These are phyloP conservation scores for Nothoprocta pentlandii DNA, from an alignment of 2,113 vertebrate genomes.

Conservation along the genomic window DNA sequence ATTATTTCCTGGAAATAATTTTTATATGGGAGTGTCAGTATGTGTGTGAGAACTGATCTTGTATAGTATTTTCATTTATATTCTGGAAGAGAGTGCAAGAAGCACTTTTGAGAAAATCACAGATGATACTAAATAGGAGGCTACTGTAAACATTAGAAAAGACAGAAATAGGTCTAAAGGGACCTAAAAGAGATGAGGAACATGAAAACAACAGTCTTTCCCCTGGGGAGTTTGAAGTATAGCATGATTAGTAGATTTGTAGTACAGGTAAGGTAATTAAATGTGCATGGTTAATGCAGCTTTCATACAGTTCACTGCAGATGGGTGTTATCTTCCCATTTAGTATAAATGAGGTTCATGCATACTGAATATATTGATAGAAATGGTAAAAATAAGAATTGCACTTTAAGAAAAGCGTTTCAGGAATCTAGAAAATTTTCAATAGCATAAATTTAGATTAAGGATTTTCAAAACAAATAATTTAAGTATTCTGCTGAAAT, in stretches of 20 bases:
- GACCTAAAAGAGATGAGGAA: slow-evolving; percentile 13
- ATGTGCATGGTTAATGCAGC: not conserved
- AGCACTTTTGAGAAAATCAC: not conserved
- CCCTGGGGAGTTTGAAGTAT: slow-evolving; percentile 2
- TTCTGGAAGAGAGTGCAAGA: not conserved
- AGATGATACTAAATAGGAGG: not conserved
- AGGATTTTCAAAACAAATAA: not conserved
- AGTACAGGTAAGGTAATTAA: slow-evolving; percentile 30
- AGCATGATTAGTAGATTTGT: not conserved
- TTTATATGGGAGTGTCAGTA: not conserved
- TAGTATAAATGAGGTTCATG: not conserved
- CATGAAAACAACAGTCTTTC: not conserved
- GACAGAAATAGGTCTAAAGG: slow-evolving; percentile 9
- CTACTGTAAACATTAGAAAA: not conserved
- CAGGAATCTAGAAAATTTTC: not conserved
- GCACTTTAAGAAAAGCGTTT: not conserved
- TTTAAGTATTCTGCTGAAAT: not conserved
- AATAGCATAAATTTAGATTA: not conserved
- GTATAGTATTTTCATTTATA: not conserved
- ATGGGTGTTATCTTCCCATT: not conserved
- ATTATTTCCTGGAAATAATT: not conserved
- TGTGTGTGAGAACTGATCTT: not conserved
- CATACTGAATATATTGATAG: not conserved
- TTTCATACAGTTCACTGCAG: not conserved
- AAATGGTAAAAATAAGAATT: not conserved